Conservation (phyloP, 2,888 invertebrate species). For the Thymelicus acteon region DNA sequence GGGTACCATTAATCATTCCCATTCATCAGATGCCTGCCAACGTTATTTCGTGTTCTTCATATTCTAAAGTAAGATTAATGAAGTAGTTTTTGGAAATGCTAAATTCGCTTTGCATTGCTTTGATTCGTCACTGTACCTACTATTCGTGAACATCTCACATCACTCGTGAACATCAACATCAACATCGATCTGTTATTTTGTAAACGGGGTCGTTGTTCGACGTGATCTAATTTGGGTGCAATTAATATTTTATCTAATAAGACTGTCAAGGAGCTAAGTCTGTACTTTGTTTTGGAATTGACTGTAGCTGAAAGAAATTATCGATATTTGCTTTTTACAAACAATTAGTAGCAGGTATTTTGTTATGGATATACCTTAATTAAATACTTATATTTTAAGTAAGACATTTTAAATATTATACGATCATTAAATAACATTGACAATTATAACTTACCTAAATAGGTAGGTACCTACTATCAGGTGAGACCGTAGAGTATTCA, state of each 20-base stretch:
- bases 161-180: neutral
- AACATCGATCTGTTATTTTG: neutral
- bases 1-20: conserved; percentile 55
- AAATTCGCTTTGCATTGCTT: conserved; percentile 27
- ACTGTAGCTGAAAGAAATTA: no score
- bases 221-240: neutral
- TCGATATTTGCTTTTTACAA: no score
- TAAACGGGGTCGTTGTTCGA: conserved; percentile 1
- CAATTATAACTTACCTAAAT: no score
- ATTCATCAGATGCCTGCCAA: conserved; percentile 48
- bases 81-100: conserved; percentile 40
- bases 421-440: no score
- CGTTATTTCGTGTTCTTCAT: conserved; percentile 49
- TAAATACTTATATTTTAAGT: no score
- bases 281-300: no score
- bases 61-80: conserved; percentile 52
- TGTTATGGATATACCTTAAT: no score
- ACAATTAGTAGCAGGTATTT: no score
- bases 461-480: no score
- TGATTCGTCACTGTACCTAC: neutral
- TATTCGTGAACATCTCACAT: neutral
- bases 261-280: neutral
- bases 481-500: no score
- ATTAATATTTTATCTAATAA: neutral
- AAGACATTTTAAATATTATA: no score